Conservation (phyloP, 2,888 invertebrate species). For the Tigriopus californicus region DNA sequence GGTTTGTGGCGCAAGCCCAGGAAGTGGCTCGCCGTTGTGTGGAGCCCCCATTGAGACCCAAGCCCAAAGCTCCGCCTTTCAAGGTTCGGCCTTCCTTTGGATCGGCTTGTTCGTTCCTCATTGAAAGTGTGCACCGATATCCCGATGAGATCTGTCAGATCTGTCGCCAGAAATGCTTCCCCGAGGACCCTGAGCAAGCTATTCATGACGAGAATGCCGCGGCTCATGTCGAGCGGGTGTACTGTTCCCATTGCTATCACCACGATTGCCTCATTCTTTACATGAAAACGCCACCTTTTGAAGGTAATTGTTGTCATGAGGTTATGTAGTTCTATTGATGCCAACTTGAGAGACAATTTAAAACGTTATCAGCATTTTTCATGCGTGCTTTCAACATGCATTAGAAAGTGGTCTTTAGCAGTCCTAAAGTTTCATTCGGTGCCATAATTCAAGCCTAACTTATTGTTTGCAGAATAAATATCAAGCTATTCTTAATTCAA, state of each 20-base stretch:
- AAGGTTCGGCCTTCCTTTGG: slow-evolving; percentile 41
- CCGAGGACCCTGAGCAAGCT: slow-evolving; percentile 30
- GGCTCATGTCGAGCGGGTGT: slow-evolving; percentile 44
- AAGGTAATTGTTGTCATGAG: slow-evolving; percentile 27
- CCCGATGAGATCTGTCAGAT: slow-evolving; percentile 43
- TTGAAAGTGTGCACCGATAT: slow-evolving; percentile 40
- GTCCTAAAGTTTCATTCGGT: no score
- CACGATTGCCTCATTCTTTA: slow-evolving; percentile 44
- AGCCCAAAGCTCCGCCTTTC: slow-evolving; percentile 38
- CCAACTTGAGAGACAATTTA: no score
- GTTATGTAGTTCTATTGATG: no score
- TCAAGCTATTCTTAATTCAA: no score
- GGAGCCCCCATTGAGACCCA: slow-evolving; percentile 42
- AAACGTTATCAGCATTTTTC: no score
- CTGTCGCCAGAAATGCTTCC: slow-evolving; percentile 41
- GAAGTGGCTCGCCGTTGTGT: slow-evolving; percentile 49
- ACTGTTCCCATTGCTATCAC: slow-evolving; percentile 53
- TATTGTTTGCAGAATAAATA: no score
- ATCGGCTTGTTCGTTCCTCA: slow-evolving; percentile 40
- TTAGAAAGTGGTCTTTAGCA: no score
- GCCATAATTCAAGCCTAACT: no score
- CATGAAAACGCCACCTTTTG: slow-evolving; percentile 52
- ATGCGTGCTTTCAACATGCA: no score
- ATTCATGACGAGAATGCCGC: slow-evolving; percentile 36
- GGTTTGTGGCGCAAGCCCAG: slow-evolving; percentile 42